phyloP scores from a whole-genome alignment of 2,113 vertebrate species.

The Alaudala cheleensis region DNA sequence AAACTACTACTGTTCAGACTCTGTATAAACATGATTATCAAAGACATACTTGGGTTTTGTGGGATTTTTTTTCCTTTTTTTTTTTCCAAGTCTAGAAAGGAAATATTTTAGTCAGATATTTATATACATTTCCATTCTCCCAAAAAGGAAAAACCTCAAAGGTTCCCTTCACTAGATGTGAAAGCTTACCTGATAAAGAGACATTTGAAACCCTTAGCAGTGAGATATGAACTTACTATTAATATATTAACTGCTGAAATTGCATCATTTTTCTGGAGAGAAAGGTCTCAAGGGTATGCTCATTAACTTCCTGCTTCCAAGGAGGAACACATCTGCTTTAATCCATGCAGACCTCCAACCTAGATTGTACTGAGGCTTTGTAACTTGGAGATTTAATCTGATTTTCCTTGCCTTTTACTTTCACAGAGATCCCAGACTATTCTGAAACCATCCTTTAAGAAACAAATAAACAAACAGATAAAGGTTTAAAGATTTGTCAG shows the following conservation, averaged over 20 bases:
- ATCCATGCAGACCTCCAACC: not conserved
- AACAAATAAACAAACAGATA: not conserved
- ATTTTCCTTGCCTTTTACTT: not conserved
- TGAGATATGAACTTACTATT: not conserved
- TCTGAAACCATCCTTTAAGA: not conserved
- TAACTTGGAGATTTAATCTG: not conserved
- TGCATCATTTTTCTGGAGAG: not conserved
- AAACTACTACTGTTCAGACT: constrained; percentile 25
- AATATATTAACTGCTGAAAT: not conserved
- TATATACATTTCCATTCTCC: constrained; percentile 8
- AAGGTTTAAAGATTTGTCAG: not conserved
- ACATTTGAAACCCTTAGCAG: not conserved
- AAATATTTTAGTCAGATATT: constrained; percentile 8
- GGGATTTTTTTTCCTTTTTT: not conserved
- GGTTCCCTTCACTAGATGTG: not conserved
- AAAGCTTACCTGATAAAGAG: constrained; percentile 3
- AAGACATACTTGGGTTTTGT: constrained; percentile 10
- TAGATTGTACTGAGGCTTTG: not conserved
- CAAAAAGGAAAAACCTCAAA: constrained; percentile 14
- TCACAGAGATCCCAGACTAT: not conserved
- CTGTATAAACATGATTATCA: constrained; percentile 17
- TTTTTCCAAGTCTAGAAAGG: not conserved
- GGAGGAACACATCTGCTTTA: not conserved
- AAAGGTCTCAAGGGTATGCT: not conserved
- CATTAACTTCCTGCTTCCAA: not conserved